Conservation (phyloP, 2,888 invertebrate genomes). For the Chrysodeixis includens region DNA sequence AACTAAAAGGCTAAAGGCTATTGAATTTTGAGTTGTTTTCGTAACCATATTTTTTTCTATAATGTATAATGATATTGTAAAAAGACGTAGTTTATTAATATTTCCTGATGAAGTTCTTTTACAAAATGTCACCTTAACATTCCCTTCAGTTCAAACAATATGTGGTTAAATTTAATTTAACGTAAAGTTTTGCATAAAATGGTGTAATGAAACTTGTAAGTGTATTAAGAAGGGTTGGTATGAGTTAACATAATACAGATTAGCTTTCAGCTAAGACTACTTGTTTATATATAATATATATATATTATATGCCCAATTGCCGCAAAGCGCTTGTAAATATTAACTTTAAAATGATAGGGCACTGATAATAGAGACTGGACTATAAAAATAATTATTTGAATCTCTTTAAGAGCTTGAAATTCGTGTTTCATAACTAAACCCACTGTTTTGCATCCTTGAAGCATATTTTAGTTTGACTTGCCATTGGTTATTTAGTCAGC, state of each 20-base stretch:
- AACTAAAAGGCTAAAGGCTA: constrained; percentile 15
- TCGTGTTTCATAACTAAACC: constrained; percentile 36
- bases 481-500: constrained; percentile 39
- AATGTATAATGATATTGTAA: constrained; percentile 8
- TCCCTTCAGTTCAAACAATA: constrained; percentile 57
- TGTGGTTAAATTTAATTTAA: constrained; percentile 51
- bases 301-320: constrained; percentile 58
- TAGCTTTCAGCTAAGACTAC: constrained; percentile 35
- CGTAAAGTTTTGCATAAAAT: constrained; percentile 37
- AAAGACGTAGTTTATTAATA: constrained; percentile 1
- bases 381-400: constrained; percentile 76
- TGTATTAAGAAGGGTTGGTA: constrained; percentile 23
- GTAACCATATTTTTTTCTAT: constrained; percentile 13
- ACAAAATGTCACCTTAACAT: constrained; percentile 51
- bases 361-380: constrained; percentile 81
- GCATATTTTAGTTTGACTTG: constrained; percentile 46
- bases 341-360: constrained; percentile 66
- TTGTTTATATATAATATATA: constrained; percentile 37
- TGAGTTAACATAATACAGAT: constrained; percentile 46
- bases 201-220: constrained; percentile 24
- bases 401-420: constrained; percentile 81
- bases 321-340: constrained; percentile 84
- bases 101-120: constrained; percentile 26
- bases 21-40: constrained; percentile 14
- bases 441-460: constrained; percentile 41